Evolutionary conservation across 2,113 vertebrate species (phyloP).

Genomic region (Agapornis roseicollis): DNA sequence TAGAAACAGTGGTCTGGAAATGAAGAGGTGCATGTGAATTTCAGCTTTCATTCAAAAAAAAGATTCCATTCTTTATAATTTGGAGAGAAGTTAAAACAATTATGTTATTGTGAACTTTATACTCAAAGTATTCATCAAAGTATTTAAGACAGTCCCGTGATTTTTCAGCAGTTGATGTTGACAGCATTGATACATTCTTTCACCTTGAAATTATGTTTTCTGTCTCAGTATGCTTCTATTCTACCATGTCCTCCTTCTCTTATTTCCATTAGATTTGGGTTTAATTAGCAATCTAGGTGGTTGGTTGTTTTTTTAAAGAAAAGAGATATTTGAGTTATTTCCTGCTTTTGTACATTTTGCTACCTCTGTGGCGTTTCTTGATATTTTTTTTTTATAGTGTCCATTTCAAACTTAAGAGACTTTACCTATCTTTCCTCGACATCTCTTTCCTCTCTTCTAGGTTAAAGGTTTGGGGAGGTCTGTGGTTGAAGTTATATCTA

Average conservation of each 20-base stretch:
- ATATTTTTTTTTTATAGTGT: background rate
- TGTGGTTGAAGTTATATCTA: slow-evolving; percentile 63
- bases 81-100: background rate
- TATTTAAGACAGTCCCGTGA: background rate
- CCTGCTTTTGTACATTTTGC: background rate
- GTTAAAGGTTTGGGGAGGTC: slow-evolving; percentile 66
- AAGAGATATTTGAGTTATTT: background rate
- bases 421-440: slow-evolving; percentile 52
- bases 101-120: background rate
- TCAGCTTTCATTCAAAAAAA: background rate
- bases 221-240: background rate
- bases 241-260: background rate
- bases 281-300: background rate
- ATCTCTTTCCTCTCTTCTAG: slow-evolving; percentile 65
- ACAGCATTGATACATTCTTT: background rate
- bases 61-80: background rate
- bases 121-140: background rate
- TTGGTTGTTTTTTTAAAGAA: too few species aligned
- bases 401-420: slow-evolving; percentile 31
- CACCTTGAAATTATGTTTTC: background rate
- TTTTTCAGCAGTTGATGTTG: background rate
- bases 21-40: background rate
- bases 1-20: background rate
- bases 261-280: background rate
- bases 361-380: background rate